Conservation (phyloP, 2,797 vertebrate species). For the Mionectes olivaceus region DNA sequence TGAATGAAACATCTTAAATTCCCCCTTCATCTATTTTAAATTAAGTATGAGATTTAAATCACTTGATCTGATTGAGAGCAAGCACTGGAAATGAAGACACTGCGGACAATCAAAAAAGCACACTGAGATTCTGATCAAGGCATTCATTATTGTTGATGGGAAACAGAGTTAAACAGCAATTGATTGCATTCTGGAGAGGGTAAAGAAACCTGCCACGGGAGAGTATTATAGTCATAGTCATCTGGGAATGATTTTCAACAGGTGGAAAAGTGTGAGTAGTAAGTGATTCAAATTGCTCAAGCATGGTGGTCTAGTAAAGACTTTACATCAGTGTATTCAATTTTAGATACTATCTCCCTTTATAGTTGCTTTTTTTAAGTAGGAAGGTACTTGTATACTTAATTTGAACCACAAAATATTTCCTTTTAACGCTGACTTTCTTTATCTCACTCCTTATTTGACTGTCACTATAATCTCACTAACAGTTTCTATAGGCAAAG, state of each 20-base stretch:
- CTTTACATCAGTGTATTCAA: neutral
- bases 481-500: neutral
- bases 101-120: slow-evolving; percentile 19
- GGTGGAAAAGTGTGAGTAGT: neutral
- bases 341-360: neutral
- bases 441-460: neutral
- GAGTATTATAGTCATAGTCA: neutral
- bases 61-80: slow-evolving; percentile 39
- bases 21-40: slow-evolving; percentile 53
- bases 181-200: neutral
- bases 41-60: slow-evolving; percentile 60
- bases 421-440: neutral
- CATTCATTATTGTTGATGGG: slow-evolving; percentile 19
- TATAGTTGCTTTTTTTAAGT: neutral
- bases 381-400: neutral
- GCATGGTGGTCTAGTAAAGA: neutral
- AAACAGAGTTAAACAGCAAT: slow-evolving; percentile 11
- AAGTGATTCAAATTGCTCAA: neutral
- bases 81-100: neutral
- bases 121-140: slow-evolving; percentile 1
- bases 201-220: neutral
- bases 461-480: neutral
- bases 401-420: neutral
- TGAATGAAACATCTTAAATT: slow-evolving; percentile 24
- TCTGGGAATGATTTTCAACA: neutral